A percentile compares a stretch with the other conserved stretches of the same genome.
These are phyloP conservation scores for Characodon lateralis DNA, from an alignment of 2,797 vertebrate species.

Conservation along the genomic window DNA sequence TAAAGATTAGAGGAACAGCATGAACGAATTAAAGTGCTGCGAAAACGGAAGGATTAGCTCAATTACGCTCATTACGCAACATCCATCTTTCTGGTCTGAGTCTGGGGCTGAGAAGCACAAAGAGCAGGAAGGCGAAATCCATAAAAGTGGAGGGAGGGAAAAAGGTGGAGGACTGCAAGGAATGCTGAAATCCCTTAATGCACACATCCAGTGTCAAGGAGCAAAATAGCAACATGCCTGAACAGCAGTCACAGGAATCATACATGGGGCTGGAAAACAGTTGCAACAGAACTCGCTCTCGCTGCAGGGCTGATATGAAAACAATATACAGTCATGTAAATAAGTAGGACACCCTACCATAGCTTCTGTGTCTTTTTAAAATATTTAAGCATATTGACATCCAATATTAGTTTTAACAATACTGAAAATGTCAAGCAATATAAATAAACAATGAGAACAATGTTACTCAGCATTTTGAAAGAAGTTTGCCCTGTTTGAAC, in stretches of 20 bases:
- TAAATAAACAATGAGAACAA: background rate
- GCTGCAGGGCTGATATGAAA: slow-evolving; percentile 68
- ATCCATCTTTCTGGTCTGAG: slow-evolving; percentile 70
- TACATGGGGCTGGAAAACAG: slow-evolving; percentile 52
- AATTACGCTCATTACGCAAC: slow-evolving; percentile 77
- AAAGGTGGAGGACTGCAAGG: slow-evolving; percentile 56
- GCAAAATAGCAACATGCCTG: slow-evolving; percentile 78
- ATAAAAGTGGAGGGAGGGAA: slow-evolving; percentile 59
- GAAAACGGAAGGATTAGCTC: slow-evolving; percentile 76
- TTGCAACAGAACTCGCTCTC: slow-evolving; percentile 41
- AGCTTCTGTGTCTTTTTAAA: background rate
- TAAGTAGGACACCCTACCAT: background rate
- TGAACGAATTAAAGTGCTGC: slow-evolving; percentile 75
- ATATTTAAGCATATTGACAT: background rate
- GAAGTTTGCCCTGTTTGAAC: too few species aligned
- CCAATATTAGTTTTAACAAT: background rate
- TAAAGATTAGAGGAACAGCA: slow-evolving; percentile 78
- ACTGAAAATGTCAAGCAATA: background rate
- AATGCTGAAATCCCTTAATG: slow-evolving; percentile 78
- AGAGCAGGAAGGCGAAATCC: slow-evolving; percentile 65
- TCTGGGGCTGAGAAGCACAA: slow-evolving; percentile 53
- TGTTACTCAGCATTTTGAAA: too few species aligned
- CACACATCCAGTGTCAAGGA: slow-evolving; percentile 67
- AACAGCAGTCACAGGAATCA: slow-evolving; percentile 73
- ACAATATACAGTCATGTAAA: slow-evolving; percentile 16